Base-by-base conservation (phyloP, 2,888 invertebrate genomes). In the Andrena hattorfiana region DNA sequence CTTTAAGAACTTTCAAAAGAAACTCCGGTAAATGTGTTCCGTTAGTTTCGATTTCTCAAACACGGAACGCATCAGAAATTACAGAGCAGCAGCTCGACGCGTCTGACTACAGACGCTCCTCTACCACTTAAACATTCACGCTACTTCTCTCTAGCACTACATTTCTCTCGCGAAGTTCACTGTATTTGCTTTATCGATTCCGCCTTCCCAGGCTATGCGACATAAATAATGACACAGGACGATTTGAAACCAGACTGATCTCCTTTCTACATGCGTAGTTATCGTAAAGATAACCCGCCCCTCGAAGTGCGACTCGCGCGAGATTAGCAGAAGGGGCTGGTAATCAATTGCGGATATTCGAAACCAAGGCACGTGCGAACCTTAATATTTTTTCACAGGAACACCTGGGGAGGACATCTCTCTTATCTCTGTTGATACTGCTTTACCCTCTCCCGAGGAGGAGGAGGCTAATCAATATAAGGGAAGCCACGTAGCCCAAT, bases 291-390 rank as follows among this genome's bases (percentile, higher is more conserved):
- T 5, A 42, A 42, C 13, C 42, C 13, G 42, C 13, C 42, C 42
- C 16, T 42, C 16, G 42, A 16, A 4, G 42, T 16, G 28, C 62
- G 1, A 54, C 35, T 2, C 23, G 0, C 16, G 6, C 2, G 13
- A 66, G 59, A 66, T 77, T 59, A 64, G 59, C 10, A 1, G 6
- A 49, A 32, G 26, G 26, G 4, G 51, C n/a, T 42, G n/a, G 7
- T 20, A 54, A 76, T 28, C 42, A 54, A n/a, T 62, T 20, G 3
- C 10, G 4, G 10, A 7, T 42, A 32, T 59, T 59, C n/a, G n/a
- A 64, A 79, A 59, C 16, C 68, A 0, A 49, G 30, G 35, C 81
- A 79, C 72, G 59, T 49, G 30, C 72, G 49, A 48, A 26, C 8
- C 26, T 26, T 10, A 35, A 72, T 71, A 62, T 49, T 68, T 79